Evolutionary conservation across 64 coral and sea anemone species (phyloP).

Genomic region (Astreopora myriophthalma): DNA sequence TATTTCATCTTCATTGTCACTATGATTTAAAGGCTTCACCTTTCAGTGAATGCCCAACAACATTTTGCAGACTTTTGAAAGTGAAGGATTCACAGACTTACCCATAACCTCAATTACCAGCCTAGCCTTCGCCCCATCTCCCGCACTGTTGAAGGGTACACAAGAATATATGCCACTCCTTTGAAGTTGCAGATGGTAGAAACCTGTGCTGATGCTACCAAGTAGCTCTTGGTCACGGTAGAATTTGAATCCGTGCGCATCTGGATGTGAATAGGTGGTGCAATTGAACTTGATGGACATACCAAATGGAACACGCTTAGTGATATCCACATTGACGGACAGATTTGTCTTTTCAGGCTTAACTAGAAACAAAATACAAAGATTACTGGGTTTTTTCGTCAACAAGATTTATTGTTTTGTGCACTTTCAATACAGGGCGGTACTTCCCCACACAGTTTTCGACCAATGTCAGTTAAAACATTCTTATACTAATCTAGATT

Average conservation of each 20-base stretch:
- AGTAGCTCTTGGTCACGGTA: neutral
- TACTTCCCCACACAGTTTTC: no score
- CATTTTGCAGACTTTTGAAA: no score
- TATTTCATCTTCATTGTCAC: no score
- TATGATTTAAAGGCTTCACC: no score
- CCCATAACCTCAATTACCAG: neutral
- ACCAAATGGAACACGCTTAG: neutral
- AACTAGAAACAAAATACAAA: neutral
- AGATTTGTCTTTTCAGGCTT: slow-evolving; percentile 18
- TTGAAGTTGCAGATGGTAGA: slow-evolving; percentile 4
- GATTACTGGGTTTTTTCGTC: no score
- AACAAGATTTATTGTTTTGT: no score
- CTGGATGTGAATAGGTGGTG: neutral
- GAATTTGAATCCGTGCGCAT: slow-evolving; percentile 1
- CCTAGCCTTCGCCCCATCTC: neutral
- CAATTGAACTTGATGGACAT: neutral
- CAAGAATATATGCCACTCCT: neutral
- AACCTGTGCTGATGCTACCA: neutral
- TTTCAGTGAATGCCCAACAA: no score
- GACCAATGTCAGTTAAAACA: no score
- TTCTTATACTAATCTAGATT: no score
- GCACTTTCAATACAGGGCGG: no score
- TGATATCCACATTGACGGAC: neutral
- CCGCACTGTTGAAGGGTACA: slow-evolving; percentile 1
- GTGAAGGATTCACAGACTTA: neutral